phyloP scores from a whole-genome alignment of 1,140 invertebrate species.

The Arion vulgaris region DNA sequence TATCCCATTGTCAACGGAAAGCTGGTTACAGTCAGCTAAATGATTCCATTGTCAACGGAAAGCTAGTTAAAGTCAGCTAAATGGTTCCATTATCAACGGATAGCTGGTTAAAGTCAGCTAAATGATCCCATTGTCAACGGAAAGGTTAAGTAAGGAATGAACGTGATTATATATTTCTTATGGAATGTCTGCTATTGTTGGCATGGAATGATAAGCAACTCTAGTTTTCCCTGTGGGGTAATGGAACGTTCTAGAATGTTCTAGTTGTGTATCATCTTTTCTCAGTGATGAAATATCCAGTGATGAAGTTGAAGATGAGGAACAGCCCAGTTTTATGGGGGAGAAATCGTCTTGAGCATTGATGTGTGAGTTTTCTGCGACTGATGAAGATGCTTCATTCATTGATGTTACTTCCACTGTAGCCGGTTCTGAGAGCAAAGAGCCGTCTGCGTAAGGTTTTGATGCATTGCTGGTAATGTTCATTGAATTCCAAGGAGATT shows the following conservation, averaged over 20 bases:
- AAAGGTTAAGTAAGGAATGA: too few species aligned
- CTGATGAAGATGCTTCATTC: not conserved
- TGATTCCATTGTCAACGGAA: too few species aligned
- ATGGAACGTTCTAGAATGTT: not conserved
- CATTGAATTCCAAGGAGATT: not conserved
- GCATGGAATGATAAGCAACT: slow-evolving; percentile 20
- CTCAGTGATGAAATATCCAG: not conserved
- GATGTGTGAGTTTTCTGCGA: not conserved
- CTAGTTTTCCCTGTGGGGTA: not conserved
- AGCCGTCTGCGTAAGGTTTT: not conserved
- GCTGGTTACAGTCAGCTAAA: too few species aligned
- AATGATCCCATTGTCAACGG: too few species aligned
- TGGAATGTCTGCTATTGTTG: slow-evolving; percentile 3
- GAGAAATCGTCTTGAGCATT: not conserved
- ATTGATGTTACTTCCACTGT: slow-evolving; percentile 13
- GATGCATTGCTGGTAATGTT: not conserved
- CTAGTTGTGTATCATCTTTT: not conserved
- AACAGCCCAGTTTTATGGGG: too few species aligned
- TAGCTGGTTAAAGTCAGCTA: too few species aligned
- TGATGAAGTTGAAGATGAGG: slow-evolving; percentile 14
- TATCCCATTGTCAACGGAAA: too few species aligned
- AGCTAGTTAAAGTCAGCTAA: too few species aligned
- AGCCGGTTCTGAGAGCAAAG: not conserved
- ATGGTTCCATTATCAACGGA: too few species aligned
- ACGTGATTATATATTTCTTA: not conserved